A percentile compares a stretch with the other conserved stretches of the same genome.
phyloP scores from a whole-genome alignment of 2,888 invertebrate species.

The Euzetes globulus region DNA sequence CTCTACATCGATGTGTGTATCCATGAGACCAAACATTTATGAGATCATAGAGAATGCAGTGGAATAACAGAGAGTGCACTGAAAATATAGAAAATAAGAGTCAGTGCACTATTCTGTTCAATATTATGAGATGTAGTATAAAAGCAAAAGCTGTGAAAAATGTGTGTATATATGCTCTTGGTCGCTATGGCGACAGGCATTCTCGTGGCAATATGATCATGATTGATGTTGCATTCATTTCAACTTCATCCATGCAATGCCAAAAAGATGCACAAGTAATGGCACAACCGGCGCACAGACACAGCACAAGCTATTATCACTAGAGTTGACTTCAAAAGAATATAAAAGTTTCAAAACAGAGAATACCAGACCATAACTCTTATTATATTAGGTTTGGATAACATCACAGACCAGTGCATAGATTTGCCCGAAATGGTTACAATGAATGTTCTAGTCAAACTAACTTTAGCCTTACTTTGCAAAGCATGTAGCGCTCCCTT shows the following conservation, averaged over 20 bases:
- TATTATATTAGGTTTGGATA: no score
- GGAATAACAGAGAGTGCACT: neutral
- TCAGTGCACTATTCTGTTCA: neutral
- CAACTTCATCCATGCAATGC: conserved; percentile 29
- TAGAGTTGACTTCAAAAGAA: conserved; percentile 1
- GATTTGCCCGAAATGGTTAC: neutral
- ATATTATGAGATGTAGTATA: conserved; percentile 4
- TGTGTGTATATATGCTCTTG: conserved; percentile 16
- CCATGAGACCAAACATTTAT: conserved; percentile 23
- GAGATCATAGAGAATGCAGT: neutral
- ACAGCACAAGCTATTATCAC: neutral
- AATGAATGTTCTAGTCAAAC: neutral
- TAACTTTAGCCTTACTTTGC: neutral
- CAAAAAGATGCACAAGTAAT: conserved; percentile 23
- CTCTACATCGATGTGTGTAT: neutral
- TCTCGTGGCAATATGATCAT: conserved; percentile 27
- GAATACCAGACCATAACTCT: no score
- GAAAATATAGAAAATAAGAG: neutral
- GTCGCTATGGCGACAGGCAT: conserved; percentile 19
- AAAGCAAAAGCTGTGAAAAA: conserved; percentile 26
- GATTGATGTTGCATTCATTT: conserved; percentile 32
- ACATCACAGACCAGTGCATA: neutral
- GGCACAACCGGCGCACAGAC: neutral
- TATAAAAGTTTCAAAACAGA: no score
- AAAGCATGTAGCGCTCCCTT: conserved; percentile 3